A percentile compares a stretch with the other conserved stretches of the same genome.
These are phyloP conservation scores for Perccottus glenii DNA, from an alignment of 2,113 vertebrate genomes.

Conservation along the genomic window DNA sequence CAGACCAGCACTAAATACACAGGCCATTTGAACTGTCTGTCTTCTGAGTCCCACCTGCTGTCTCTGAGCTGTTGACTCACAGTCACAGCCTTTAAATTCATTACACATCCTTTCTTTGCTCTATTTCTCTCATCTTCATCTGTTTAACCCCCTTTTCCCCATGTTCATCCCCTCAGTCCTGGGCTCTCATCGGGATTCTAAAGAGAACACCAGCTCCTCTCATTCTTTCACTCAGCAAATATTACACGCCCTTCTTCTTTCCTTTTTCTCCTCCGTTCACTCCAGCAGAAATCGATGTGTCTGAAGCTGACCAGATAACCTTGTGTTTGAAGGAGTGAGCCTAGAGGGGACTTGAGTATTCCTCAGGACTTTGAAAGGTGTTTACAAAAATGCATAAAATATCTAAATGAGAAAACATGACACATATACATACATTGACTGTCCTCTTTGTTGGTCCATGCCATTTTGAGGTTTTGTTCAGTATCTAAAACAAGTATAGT, in stretches of 20 bases:
- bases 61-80: slow-evolving; percentile 29
- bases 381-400: slow-evolving; percentile 44
- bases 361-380: slow-evolving; percentile 63
- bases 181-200: slow-evolving; percentile 67
- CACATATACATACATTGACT: no score
- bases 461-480: no score
- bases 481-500: no score
- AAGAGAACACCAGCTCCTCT: slow-evolving; percentile 53
- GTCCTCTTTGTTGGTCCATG: no score
- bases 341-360: slow-evolving; percentile 39
- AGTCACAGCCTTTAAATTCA: slow-evolving; percentile 49
- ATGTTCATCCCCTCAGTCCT: slow-evolving; percentile 6
- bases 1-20: no score
- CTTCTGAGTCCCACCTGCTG: slow-evolving; percentile 17
- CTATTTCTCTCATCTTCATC: slow-evolving; percentile 44
- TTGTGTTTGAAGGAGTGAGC: slow-evolving; percentile 71
- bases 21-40: no score
- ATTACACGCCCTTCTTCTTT: slow-evolving; percentile 59
- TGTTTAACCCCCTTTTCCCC: slow-evolving; percentile 48
- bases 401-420: no score
- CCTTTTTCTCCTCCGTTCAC: slow-evolving; percentile 37
- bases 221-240: slow-evolving; percentile 63
- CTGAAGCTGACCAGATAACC: slow-evolving; percentile 72
- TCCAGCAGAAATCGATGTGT: slow-evolving; percentile 68
- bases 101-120: slow-evolving; percentile 58